A percentile compares a stretch with the other conserved stretches of the same genome.
Evolutionary conservation across 35 echinoderm and acorn worm genomes (phyloP).

Genomic region (Ophiothrix spiculata): DNA sequence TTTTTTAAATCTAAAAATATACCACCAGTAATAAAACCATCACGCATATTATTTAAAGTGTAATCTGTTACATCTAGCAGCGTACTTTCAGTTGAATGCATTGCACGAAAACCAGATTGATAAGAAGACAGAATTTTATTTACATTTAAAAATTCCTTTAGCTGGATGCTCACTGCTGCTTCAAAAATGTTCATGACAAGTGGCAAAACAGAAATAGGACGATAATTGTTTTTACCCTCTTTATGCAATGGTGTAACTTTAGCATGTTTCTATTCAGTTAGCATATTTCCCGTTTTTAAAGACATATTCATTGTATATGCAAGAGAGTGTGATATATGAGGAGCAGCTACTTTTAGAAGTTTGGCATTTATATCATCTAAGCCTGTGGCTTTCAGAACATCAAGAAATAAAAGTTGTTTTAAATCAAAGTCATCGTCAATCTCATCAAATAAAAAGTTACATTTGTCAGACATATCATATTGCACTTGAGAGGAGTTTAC

Average conservation of each 20-base stretch:
- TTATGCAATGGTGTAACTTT: constrained; percentile 14
- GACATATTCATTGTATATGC: constrained; percentile 20
- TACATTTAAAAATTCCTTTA: not conserved
- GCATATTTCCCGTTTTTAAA: not conserved
- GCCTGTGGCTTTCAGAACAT: constrained; percentile 12
- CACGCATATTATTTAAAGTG: constrained; percentile 4
- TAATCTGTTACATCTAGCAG: constrained; percentile 28
- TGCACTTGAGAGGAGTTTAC: not conserved
- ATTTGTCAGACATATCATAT: not conserved
- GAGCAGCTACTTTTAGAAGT: not conserved
- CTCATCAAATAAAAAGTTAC: constrained; percentile 10
- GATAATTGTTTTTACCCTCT: constrained; percentile 6
- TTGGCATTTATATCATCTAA: not conserved
- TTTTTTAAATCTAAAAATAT: constrained; percentile 9
- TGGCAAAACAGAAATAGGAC: constrained; percentile 17
- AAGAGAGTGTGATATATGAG: not conserved
- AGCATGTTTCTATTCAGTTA: not conserved
- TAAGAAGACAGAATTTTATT: constrained; percentile 2
- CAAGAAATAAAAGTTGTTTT: not conserved
- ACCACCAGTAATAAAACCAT: not conserved
- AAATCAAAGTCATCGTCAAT: not conserved
- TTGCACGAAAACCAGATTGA: constrained; percentile 31
- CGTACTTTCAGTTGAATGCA: constrained; percentile 24
- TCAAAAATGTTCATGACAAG: constrained; percentile 14
- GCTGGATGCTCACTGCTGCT: not conserved